These are phyloP conservation scores for Neogale vison DNA, from an alignment of 2,113 vertebrate species.

Conservation along the genomic window DNA sequence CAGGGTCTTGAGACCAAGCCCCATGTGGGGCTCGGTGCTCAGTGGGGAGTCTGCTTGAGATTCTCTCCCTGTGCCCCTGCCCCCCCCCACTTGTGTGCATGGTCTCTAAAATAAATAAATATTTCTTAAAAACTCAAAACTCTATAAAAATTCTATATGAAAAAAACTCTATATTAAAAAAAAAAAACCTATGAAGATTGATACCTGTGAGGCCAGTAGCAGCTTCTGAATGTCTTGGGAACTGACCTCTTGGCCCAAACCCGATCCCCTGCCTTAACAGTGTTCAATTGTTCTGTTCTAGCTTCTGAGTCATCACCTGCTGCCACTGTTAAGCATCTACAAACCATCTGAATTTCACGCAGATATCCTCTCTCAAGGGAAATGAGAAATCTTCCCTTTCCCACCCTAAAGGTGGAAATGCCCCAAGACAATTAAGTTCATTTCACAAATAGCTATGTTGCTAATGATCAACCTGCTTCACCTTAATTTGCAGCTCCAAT, in stretches of 20 bases:
- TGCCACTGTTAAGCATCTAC: not conserved
- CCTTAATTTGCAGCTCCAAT: not conserved
- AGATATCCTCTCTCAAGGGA: not conserved
- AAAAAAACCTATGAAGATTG: not conserved
- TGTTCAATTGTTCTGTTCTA: not conserved
- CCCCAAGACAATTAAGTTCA: not conserved
- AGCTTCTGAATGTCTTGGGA: not conserved
- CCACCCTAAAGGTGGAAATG: not conserved
- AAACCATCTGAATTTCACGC: not conserved
- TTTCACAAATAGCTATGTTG: not conserved
- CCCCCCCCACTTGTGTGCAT: not conserved
- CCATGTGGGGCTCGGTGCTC: not conserved
- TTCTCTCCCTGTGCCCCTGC: not conserved
- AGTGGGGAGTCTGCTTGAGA: not conserved
- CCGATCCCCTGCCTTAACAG: fast-evolving
- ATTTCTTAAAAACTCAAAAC: not conserved
- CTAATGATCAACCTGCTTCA: not conserved
- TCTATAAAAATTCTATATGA: not conserved
- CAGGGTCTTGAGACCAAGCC: not conserved
- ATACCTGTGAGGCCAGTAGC: not conserved
- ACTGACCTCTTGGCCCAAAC: not conserved
- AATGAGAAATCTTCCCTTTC: not conserved
- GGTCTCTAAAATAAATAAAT: not conserved
- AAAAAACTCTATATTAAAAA: not conserved
- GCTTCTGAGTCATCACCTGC: not conserved